Evolutionary conservation across 1,140 invertebrate genomes (phyloP).

Genomic region (Neocloeon triangulifer): DNA sequence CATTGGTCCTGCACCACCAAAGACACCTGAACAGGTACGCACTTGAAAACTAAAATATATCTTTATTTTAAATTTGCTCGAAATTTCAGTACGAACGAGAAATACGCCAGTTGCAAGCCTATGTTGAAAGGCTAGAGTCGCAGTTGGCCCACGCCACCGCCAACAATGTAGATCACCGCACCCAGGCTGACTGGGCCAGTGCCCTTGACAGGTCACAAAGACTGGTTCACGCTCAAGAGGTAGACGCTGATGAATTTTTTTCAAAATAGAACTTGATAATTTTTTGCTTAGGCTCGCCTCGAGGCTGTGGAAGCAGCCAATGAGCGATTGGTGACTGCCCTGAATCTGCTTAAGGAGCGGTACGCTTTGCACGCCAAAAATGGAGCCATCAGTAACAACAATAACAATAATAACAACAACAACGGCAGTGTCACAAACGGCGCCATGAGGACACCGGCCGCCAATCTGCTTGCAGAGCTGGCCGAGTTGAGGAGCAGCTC

Average conservation of each 20-base stretch:
- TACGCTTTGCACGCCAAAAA: slow-evolving; percentile 20
- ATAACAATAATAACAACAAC: not conserved
- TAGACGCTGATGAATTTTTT: not conserved
- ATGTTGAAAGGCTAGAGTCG: slow-evolving; percentile 43
- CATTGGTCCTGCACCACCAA: too few species aligned
- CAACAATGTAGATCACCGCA: slow-evolving; percentile 9
- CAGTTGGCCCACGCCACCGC: slow-evolving; percentile 30
- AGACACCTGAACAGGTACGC: too few species aligned
- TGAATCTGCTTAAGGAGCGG: slow-evolving; percentile 46
- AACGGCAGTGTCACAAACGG: slow-evolving; percentile 20
- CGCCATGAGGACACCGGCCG: slow-evolving; percentile 13
- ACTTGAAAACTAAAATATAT: too few species aligned
- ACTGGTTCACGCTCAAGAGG: too few species aligned
- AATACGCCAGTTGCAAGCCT: slow-evolving; percentile 52
- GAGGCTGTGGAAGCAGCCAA: slow-evolving; percentile 59
- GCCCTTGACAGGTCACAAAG: slow-evolving; percentile 14
- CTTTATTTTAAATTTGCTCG: slow-evolving; percentile 3
- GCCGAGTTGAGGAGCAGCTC: slow-evolving; percentile 27
- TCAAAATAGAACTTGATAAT: too few species aligned
- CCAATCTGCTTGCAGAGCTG: slow-evolving; percentile 20
- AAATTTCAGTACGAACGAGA: slow-evolving; percentile 37
- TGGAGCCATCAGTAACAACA: slow-evolving; percentile 4
- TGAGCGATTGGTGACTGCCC: slow-evolving; percentile 50
- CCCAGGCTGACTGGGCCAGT: slow-evolving; percentile 5
- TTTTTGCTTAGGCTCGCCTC: too few species aligned